phyloP scores from a whole-genome alignment of 2,888 invertebrate genomes.

The Pseudeuparius sepicola region DNA sequence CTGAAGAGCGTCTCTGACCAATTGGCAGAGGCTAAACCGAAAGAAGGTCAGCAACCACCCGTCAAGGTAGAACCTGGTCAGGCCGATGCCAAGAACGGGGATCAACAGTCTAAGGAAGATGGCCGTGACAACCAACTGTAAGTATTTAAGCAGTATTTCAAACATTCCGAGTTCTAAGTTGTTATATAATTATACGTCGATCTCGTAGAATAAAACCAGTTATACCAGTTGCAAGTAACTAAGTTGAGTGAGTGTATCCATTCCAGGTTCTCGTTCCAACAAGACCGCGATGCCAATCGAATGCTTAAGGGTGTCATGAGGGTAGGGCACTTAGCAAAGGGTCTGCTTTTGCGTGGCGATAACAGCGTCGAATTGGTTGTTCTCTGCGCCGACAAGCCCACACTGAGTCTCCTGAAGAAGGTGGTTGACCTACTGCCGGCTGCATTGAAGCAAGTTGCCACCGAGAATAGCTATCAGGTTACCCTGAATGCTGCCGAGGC shows the following conservation, averaged over 20 bases:
- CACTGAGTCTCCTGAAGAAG: constrained; percentile 73
- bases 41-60: constrained; percentile 25
- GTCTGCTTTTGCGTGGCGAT: constrained; percentile 83
- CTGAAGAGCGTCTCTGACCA: constrained; percentile 90
- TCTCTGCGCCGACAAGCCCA: constrained; percentile 90
- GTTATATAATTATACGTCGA: too few relatives aligned
- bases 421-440: constrained; percentile 71
- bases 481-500: constrained; percentile 77
- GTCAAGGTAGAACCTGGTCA: constrained; percentile 26
- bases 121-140: constrained; percentile 73
- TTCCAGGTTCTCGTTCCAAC: constrained; percentile 54
- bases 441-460: constrained; percentile 61
- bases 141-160: too few relatives aligned
- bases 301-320: constrained; percentile 94
- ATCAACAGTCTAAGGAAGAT: constrained; percentile 45
- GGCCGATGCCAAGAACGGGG: constrained; percentile 43
- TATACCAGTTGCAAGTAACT: too few relatives aligned
- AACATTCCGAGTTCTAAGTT: too few relatives aligned
- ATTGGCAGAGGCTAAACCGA: constrained; percentile 52
- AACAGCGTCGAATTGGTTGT: constrained; percentile 86
- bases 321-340: constrained; percentile 84
- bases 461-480: constrained; percentile 74
- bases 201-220: too few relatives aligned
- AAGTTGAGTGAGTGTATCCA: too few relatives aligned
- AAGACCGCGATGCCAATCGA: constrained; percentile 51